Conservation (phyloP, 1,140 invertebrate species). For the Drosophila mojavensis region DNA sequence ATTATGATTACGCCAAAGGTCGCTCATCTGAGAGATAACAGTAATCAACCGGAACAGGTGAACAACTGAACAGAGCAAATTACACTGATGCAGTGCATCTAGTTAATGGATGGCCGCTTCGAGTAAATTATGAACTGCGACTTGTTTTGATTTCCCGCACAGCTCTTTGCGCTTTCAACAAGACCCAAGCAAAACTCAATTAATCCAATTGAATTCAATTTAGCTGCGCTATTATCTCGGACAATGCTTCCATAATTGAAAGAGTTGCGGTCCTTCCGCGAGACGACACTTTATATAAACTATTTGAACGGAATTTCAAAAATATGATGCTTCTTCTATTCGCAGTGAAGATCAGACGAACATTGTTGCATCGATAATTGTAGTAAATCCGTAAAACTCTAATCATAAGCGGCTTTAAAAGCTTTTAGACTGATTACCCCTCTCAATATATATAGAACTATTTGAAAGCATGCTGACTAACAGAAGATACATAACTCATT, state of each 20-base stretch:
- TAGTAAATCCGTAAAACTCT: too few relatives aligned
- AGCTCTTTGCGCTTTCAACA: background rate
- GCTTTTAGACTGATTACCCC: too few relatives aligned
- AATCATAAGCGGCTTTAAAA: too few relatives aligned
- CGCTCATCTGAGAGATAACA: constrained; percentile 40
- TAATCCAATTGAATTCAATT: constrained; percentile 73
- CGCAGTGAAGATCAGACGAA: too few relatives aligned
- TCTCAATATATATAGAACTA: too few relatives aligned
- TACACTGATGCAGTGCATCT: constrained; percentile 13
- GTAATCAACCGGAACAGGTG: constrained; percentile 28
- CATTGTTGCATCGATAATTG: too few relatives aligned
- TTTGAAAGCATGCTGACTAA: too few relatives aligned
- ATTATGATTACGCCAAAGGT: constrained; percentile 61
- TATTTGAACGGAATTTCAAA: background rate
- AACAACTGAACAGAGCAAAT: constrained; percentile 15
- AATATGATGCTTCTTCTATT: too few relatives aligned
- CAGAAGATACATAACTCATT: too few relatives aligned
- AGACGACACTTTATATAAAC: background rate
- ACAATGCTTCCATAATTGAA: constrained; percentile 39
- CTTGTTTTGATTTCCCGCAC: constrained; percentile 6
- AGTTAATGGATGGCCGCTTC: background rate
- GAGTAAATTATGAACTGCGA: background rate
- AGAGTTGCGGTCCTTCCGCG: constrained; percentile 11
- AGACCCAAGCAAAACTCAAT: constrained; percentile 43
- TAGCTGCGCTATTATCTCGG: constrained; percentile 49